A percentile compares a stretch with the other conserved stretches of the same genome.
These are phyloP conservation scores for Gymnosoma rotundatum DNA, from an alignment of 2,888 invertebrate genomes.

Conservation along the genomic window DNA sequence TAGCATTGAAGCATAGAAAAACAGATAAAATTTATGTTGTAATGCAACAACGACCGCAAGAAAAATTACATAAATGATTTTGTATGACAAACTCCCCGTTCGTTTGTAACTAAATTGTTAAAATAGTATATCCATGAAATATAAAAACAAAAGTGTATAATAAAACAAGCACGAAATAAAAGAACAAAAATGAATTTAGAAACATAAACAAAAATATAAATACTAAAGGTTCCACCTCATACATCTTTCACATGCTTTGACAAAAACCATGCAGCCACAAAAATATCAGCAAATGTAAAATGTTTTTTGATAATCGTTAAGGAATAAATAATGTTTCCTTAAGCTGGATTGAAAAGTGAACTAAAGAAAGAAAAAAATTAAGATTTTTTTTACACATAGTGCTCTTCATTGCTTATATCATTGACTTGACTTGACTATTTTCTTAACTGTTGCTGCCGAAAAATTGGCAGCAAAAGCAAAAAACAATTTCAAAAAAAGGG, in stretches of 20 bases:
- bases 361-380: too few relatives aligned
- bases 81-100: conserved; percentile 39
- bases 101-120: conserved; percentile 2
- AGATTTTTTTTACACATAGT: too few relatives aligned
- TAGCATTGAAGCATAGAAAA: not conserved
- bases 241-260: not conserved
- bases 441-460: too few relatives aligned
- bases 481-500: too few relatives aligned
- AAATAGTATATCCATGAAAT: not conserved
- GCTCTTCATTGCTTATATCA: too few relatives aligned
- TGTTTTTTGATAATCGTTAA: too few relatives aligned
- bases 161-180: conserved; percentile 16
- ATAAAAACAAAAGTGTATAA: conserved; percentile 23
- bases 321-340: too few relatives aligned
- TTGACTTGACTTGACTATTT: too few relatives aligned
- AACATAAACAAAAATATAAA: conserved; percentile 37
- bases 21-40: conserved; percentile 47
- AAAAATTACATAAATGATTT: not conserved
- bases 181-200: not conserved
- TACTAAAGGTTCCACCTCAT: conserved; percentile 55
- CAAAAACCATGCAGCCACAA: not conserved
- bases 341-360: too few relatives aligned
- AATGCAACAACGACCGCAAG: conserved; percentile 37
- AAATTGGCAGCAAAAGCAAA: too few relatives aligned
- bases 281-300: not conserved